Conservation (phyloP, 1,140 invertebrate genomes). For the Calephelis nemesis region DNA sequence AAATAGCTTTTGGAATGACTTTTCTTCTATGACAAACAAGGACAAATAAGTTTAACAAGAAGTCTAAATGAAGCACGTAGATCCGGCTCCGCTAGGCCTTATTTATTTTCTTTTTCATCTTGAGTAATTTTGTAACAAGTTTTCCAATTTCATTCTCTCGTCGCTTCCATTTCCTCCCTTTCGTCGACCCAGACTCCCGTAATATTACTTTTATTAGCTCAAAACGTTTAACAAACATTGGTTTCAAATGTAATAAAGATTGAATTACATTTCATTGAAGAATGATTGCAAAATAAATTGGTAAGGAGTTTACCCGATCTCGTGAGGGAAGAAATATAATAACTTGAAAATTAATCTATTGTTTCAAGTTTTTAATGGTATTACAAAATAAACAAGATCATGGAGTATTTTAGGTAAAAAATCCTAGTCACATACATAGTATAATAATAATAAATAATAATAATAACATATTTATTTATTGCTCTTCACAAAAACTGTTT, state of each 20-base stretch:
- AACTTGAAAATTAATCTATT: no score
- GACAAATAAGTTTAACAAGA: conserved; percentile 20
- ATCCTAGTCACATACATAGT: no score
- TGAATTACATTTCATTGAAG: conserved; percentile 42
- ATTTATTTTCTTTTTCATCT: conserved; percentile 77
- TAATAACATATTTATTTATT: no score
- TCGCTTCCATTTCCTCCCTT: conserved; percentile 74
- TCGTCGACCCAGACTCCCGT: conserved; percentile 54
- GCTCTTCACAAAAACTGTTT: no score
- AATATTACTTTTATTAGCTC: conserved; percentile 77
- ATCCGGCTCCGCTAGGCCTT: conserved; percentile 56
- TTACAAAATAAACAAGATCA: no score
- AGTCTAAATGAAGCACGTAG: conserved; percentile 42
- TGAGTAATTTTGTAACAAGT: conserved; percentile 76
- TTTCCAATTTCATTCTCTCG: conserved; percentile 78
- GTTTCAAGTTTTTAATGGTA: no score
- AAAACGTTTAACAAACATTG: conserved; percentile 76
- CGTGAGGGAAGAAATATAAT: background rate
- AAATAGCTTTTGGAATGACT: background rate
- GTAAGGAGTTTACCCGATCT: conserved; percentile 25
- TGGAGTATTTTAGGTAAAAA: no score
- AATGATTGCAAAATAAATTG: conserved; percentile 10
- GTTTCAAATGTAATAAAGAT: conserved; percentile 67
- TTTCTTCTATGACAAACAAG: background rate
- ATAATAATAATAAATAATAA: no score